phyloP scores from a whole-genome alignment of 2,113 vertebrate genomes.

The Nothoprocta pentlandii region DNA sequence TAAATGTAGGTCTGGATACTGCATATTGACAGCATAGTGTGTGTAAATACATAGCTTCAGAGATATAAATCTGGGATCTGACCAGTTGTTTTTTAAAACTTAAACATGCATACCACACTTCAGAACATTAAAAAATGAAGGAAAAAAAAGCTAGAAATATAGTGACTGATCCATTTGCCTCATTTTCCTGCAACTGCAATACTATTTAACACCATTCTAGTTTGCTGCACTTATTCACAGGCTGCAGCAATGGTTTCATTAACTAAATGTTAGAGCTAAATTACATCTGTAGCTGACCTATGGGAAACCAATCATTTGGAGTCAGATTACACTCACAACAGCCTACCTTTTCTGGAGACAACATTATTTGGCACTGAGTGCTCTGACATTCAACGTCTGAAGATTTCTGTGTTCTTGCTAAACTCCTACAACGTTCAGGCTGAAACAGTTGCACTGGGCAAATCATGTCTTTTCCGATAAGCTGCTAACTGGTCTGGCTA shows the following conservation, averaged over 20 bases:
- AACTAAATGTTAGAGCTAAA: slow-evolving; percentile 6
- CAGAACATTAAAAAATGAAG: not conserved
- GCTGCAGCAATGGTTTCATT: not conserved
- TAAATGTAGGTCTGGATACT: not conserved
- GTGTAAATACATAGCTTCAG: not conserved
- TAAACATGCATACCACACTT: accelerated
- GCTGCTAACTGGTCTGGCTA: not conserved
- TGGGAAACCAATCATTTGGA: not conserved
- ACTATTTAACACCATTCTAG: not conserved
- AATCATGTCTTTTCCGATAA: not conserved
- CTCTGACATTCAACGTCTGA: not conserved
- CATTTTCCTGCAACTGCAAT: accelerated
- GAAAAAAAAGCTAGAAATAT: not conserved
- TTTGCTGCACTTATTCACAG: not conserved
- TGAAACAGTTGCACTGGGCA: not conserved
- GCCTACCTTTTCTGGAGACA: not conserved
- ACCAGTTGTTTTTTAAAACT: not conserved
- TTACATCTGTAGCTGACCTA: not conserved
- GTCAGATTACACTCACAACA: not conserved
- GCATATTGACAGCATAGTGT: not conserved
- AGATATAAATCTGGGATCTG: not conserved
- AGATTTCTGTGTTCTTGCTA: not conserved
- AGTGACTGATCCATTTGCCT: not conserved
- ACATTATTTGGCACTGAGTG: not conserved
- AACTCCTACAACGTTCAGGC: not conserved